These are phyloP conservation scores for Rhagonycha lutea DNA, from an alignment of 2,888 invertebrate species.

Conservation along the genomic window DNA sequence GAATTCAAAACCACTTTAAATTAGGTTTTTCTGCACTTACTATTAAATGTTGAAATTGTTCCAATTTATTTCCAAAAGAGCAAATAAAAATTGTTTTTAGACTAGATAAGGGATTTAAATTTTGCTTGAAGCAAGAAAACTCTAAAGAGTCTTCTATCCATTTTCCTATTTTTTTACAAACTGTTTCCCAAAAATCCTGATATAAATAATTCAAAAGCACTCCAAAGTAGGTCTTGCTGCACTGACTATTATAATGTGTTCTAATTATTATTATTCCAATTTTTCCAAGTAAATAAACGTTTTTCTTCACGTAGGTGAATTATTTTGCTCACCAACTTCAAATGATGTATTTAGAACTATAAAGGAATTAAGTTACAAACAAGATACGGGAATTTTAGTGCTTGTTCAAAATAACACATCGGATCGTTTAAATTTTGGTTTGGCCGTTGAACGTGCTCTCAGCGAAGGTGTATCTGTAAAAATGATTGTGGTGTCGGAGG, in stretches of 20 bases:
- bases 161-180: no score
- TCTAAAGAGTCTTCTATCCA: not conserved
- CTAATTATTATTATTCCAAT: not conserved
- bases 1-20: no score
- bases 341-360: slow-evolving; percentile 46
- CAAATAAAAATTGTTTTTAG: no score
- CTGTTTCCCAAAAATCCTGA: no score
- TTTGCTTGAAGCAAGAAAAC: no score
- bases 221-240: not conserved
- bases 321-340: slow-evolving; percentile 43
- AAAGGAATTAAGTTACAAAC: slow-evolving; percentile 45
- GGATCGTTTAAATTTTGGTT: slow-evolving; percentile 79
- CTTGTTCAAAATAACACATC: slow-evolving; percentile 79
- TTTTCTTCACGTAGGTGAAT: slow-evolving; percentile 43
- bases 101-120: no score
- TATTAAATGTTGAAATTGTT: no score
- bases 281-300: not conserved
- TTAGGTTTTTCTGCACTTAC: no score
- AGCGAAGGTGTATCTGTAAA: slow-evolving; percentile 61
- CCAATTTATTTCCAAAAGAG: no score
- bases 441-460: slow-evolving; percentile 76
- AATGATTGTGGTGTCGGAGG: slow-evolving; percentile 70
- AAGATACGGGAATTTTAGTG: slow-evolving; percentile 66
- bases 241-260: not conserved
- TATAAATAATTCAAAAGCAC: not conserved